phyloP scores from a whole-genome alignment of 2,888 invertebrate species.

The Acleris holmiana region DNA sequence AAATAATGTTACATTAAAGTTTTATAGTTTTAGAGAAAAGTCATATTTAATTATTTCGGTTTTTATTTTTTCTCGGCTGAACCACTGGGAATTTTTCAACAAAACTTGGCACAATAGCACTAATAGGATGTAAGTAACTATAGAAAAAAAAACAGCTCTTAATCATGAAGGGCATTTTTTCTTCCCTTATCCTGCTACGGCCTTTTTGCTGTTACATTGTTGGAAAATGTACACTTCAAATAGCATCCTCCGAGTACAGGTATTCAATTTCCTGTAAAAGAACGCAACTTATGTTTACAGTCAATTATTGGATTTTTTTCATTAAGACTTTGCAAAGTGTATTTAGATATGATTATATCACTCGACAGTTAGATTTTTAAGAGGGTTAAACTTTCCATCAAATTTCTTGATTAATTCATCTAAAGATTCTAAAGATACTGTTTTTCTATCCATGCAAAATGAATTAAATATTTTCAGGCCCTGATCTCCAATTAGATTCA shows the following conservation, averaged over 20 bases:
- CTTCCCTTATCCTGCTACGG: not conserved
- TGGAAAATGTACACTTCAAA: slow-evolving; percentile 4
- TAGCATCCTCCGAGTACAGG: slow-evolving; percentile 8
- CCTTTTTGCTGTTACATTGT: not conserved
- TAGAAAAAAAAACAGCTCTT: too few species aligned
- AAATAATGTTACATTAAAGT: too few species aligned
- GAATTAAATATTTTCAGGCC: not conserved
- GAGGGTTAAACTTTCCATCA: not conserved
- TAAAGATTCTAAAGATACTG: too few species aligned
- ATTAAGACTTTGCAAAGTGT: not conserved
- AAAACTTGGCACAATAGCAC: too few species aligned
- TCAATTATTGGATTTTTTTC: not conserved
- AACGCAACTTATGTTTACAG: slow-evolving; percentile 7
- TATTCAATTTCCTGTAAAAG: slow-evolving; percentile 15
- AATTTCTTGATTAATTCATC: not conserved
- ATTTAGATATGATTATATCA: not conserved
- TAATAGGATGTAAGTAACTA: too few species aligned
- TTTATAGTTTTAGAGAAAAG: too few species aligned
- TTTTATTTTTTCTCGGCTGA: too few species aligned
- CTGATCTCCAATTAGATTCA: not conserved
- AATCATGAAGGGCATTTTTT: too few species aligned
- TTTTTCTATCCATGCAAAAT: too few species aligned
- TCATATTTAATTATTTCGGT: too few species aligned
- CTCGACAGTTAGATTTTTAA: not conserved
- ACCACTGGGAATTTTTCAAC: too few species aligned